These are phyloP conservation scores for Drosophila subobscura DNA, from an alignment of 1,140 invertebrate genomes.

Conservation along the genomic window DNA sequence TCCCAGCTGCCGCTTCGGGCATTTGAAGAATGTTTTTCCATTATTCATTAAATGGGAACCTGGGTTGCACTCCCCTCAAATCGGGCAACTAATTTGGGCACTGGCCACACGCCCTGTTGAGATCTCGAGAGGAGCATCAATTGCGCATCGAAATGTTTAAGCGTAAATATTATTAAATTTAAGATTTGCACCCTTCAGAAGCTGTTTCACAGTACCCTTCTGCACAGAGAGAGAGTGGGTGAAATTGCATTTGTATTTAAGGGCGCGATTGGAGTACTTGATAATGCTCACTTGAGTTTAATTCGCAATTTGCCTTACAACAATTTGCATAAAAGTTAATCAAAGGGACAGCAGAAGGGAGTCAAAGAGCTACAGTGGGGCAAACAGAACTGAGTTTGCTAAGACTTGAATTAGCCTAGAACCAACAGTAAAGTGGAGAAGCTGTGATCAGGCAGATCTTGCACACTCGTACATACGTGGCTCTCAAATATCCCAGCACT, in stretches of 20 bases:
- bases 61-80: neutral
- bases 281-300: constrained; percentile 55
- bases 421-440: neutral
- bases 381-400: neutral
- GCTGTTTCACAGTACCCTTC: constrained; percentile 15
- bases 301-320: constrained; percentile 67
- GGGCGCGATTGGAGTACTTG: constrained; percentile 71
- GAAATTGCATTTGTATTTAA: constrained; percentile 49
- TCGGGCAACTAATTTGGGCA: constrained; percentile 38
- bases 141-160: constrained; percentile 73
- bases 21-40: constrained; percentile 22
- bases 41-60: constrained; percentile 12
- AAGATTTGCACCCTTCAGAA: constrained; percentile 43
- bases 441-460: constrained; percentile 10
- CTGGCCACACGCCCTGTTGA: constrained; percentile 53
- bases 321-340: constrained; percentile 73
- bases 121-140: constrained; percentile 70
- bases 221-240: neutral
- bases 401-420: too few species aligned
- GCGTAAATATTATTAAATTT: constrained; percentile 61
- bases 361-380: neutral
- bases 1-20: constrained; percentile 21
- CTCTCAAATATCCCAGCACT: constrained; percentile 7
- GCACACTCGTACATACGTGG: constrained; percentile 13
- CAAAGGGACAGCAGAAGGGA: neutral